These are phyloP conservation scores for Styela clava DNA, from an alignment of 23 tunicate genomes.

Conservation along the genomic window DNA sequence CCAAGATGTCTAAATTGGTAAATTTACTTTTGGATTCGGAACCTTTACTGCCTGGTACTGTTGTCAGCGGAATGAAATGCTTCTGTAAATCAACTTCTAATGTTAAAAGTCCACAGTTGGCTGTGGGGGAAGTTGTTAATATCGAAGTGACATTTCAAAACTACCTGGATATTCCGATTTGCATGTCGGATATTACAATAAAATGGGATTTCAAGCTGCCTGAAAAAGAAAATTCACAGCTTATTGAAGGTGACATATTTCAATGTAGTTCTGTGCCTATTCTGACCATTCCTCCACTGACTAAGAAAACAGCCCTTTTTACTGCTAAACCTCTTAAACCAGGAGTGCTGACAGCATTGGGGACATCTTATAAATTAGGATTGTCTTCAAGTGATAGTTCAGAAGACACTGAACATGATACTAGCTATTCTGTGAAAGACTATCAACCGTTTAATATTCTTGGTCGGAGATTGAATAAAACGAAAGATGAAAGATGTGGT, in stretches of 20 bases:
- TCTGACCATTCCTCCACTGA: background rate
- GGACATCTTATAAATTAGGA: background rate
- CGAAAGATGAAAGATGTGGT: constrained; percentile 27
- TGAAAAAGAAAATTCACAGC: background rate
- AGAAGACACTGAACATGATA: background rate
- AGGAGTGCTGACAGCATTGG: background rate
- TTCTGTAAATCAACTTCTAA: constrained; percentile 9
- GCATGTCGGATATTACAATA: background rate
- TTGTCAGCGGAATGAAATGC: background rate
- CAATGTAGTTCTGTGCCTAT: background rate
- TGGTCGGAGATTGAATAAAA: constrained; percentile 17
- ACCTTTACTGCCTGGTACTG: background rate
- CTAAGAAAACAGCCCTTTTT: background rate
- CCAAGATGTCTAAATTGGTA: background rate
- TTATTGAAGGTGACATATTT: background rate
- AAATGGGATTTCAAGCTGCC: background rate
- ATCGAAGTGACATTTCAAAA: background rate
- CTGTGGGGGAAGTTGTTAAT: constrained; percentile 8
- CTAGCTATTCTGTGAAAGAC: constrained; percentile 16
- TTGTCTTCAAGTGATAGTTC: background rate
- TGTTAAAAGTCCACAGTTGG: background rate
- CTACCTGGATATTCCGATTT: constrained; percentile 6
- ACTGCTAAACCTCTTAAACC: constrained; percentile 1
- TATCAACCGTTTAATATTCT: constrained; percentile 7
- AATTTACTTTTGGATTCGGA: background rate